Percentiles rank a stretch among this genome's conserved stretches.
phyloP scores from a whole-genome alignment of 2,797 vertebrate genomes.

The Brachyrhaphis roseni region DNA sequence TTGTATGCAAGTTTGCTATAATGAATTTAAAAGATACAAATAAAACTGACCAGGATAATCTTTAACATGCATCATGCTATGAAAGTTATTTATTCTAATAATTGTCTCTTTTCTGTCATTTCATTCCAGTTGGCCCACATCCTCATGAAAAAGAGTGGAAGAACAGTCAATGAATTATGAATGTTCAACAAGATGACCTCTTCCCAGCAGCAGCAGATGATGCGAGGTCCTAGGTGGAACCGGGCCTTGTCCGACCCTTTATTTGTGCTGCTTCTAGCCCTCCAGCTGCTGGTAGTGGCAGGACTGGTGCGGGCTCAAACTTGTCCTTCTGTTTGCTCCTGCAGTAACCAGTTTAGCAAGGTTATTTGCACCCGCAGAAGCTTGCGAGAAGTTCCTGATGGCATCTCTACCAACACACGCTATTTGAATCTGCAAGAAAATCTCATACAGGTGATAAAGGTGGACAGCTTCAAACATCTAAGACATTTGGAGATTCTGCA shows the following conservation, averaged over 20 bases:
- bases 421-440: slow-evolving; percentile 99
- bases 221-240: slow-evolving; percentile 99
- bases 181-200: slow-evolving; percentile 99
- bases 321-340: slow-evolving; percentile 98
- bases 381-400: slow-evolving; percentile 95
- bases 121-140: slow-evolving; percentile 76
- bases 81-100: slow-evolving; percentile 18
- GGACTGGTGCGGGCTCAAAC: slow-evolving; percentile 98
- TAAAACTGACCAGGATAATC: not conserved
- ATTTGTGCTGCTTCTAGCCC: slow-evolving; percentile 98
- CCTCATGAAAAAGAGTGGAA: slow-evolving; percentile 84
- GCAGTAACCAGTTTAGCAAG: slow-evolving; percentile 99
- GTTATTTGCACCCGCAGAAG: slow-evolving; percentile 98
- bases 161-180: slow-evolving; percentile 98
- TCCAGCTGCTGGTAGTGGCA: slow-evolving; percentile 98
- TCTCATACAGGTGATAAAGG: slow-evolving; percentile 98
- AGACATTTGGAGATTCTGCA: slow-evolving; percentile 98
- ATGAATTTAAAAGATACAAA: not conserved
- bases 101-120: slow-evolving; percentile 51
- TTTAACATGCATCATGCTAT: not conserved
- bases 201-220: slow-evolving; percentile 99
- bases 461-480: slow-evolving; percentile 99
- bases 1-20: not conserved
- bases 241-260: slow-evolving; percentile 99
- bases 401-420: slow-evolving; percentile 98